These are phyloP conservation scores for Arenaria interpres DNA, from an alignment of 2,113 vertebrate species.

Conservation along the genomic window DNA sequence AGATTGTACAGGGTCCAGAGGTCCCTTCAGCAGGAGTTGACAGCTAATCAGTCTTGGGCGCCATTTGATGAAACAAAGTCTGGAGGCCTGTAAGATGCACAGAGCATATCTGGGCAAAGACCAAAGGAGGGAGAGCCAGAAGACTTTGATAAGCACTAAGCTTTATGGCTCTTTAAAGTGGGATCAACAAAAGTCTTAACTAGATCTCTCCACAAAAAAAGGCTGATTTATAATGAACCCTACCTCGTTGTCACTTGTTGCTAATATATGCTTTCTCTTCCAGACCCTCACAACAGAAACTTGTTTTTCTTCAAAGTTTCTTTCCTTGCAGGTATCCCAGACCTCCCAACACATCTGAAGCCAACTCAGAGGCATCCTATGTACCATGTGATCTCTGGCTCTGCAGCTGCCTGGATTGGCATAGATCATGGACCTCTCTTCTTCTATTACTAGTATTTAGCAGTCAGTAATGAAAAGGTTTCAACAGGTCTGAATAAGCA, in stretches of 20 bases:
- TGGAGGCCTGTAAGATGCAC: not conserved
- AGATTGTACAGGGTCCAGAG: not conserved
- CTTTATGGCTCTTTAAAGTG: not conserved
- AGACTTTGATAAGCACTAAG: not conserved
- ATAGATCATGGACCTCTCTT: not conserved
- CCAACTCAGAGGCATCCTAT: not conserved
- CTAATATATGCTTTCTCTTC: not conserved
- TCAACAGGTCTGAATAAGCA: not conserved
- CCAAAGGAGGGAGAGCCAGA: not conserved
- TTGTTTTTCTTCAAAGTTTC: not conserved
- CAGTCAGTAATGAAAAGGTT: not conserved
- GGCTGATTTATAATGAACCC: not conserved
- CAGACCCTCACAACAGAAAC: not conserved
- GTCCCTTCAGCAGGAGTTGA: not conserved
- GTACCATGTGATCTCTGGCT: not conserved
- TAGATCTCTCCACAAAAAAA: not conserved
- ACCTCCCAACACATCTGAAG: not conserved
- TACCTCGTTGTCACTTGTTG: not conserved
- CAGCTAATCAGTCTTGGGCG: not conserved
- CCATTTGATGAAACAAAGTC: not conserved
- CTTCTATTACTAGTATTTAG: not conserved
- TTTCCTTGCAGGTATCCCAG: not conserved
- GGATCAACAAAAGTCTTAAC: not conserved
- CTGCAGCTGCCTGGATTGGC: not conserved
- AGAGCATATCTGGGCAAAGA: not conserved